Conservation (phyloP, 1,140 invertebrate genomes). For the Bombus superbus region DNA sequence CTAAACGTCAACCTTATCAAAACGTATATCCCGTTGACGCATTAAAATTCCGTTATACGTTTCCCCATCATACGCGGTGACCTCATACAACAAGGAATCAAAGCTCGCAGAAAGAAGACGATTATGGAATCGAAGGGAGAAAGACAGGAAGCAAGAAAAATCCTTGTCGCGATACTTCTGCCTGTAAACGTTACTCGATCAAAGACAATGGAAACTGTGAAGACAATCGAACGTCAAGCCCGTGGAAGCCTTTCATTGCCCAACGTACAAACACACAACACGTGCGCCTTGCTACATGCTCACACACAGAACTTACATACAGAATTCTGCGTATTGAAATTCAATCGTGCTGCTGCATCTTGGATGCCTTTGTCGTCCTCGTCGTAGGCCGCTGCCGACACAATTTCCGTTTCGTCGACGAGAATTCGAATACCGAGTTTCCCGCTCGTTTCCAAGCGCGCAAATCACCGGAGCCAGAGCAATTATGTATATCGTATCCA, state of each 20-base stretch:
- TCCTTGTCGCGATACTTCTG: slow-evolving; percentile 35
- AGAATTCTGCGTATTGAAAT: slow-evolving; percentile 70
- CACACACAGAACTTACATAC: too few species aligned
- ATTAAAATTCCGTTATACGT: slow-evolving; percentile 48
- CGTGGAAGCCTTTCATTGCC: slow-evolving; percentile 74
- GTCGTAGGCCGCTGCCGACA: slow-evolving; percentile 63
- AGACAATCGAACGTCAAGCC: slow-evolving; percentile 72
- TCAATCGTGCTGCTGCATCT: slow-evolving; percentile 70
- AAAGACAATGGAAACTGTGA: slow-evolving; percentile 73
- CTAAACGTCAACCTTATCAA: background rate
- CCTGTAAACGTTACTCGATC: slow-evolving; percentile 35
- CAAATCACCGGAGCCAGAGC: slow-evolving; percentile 38
- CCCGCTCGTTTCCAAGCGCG: slow-evolving; percentile 39
- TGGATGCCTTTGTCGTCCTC: slow-evolving; percentile 69
- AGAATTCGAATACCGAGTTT: slow-evolving; percentile 54
- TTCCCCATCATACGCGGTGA: background rate
- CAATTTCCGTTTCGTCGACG: slow-evolving; percentile 68
- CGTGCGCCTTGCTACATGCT: too few species aligned
- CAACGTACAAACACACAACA: slow-evolving; percentile 48
- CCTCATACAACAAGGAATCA: background rate
- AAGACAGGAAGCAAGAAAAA: background rate
- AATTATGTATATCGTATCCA: slow-evolving; percentile 58
- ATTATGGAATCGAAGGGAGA: background rate
- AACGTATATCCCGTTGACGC: slow-evolving; percentile 8
- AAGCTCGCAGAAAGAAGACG: background rate